Conservation (phyloP, 2,888 invertebrate species). For the Colostygia pectinataria region DNA sequence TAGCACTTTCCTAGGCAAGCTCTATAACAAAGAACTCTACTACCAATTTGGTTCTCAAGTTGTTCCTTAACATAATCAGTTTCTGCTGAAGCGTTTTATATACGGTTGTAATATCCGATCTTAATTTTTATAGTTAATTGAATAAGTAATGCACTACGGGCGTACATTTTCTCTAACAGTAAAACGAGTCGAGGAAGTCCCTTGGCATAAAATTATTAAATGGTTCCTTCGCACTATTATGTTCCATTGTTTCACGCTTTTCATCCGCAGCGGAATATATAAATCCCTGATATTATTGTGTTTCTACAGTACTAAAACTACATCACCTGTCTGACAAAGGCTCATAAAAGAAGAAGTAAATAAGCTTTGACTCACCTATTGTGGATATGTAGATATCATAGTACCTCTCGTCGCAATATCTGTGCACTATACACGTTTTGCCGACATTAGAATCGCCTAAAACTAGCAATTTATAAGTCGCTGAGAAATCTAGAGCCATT, state of each 20-base stretch:
- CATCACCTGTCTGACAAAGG: slow-evolving; percentile 68
- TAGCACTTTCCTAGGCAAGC: no score
- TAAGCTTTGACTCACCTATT: slow-evolving; percentile 87
- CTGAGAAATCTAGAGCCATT: slow-evolving; percentile 93
- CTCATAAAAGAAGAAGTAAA: slow-evolving; percentile 65
- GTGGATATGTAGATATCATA: slow-evolving; percentile 96
- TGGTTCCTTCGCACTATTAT: slow-evolving; percentile 37
- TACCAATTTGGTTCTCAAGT: no score
- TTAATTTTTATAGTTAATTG: slow-evolving; percentile 8
- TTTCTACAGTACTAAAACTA: slow-evolving; percentile 52
- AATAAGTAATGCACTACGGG: slow-evolving; percentile 25
- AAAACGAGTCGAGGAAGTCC: slow-evolving; percentile 34
- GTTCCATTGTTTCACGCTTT: slow-evolving; percentile 51
- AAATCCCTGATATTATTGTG: slow-evolving; percentile 50
- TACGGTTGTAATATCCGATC: not conserved
- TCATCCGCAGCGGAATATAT: slow-evolving; percentile 53
- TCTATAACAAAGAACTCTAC: no score
- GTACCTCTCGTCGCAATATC: slow-evolving; percentile 94
- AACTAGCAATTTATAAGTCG: slow-evolving; percentile 93
- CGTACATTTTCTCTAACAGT: slow-evolving; percentile 35
- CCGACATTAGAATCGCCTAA: slow-evolving; percentile 95
- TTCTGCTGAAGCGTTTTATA: no score
- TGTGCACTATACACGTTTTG: slow-evolving; percentile 94
- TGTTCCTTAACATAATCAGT: no score
- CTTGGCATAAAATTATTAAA: slow-evolving; percentile 40